Base-by-base conservation (phyloP, 2,888 invertebrate genomes). In the Caenorhabditis uteleia region DNA sequence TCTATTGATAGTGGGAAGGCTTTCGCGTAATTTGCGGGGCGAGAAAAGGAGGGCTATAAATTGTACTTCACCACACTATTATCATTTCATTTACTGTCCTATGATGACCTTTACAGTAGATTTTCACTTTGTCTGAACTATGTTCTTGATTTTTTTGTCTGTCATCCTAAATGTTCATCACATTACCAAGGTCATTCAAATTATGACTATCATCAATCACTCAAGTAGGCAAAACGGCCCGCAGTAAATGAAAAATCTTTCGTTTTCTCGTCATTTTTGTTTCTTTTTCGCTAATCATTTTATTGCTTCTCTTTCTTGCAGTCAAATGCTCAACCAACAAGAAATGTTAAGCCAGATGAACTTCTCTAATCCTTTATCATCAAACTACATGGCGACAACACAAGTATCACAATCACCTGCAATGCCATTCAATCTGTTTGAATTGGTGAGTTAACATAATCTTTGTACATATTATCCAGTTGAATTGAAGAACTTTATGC, bases 171-270 rank as follows among this genome's bases (percentile, higher is more conserved):
- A 16, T 34, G 34, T 46, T 34, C 50, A 31, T 48, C 45, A 31
- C 44, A 45, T 51, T 51, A 62, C 56, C 62, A 62, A 62, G 62
- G 62, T 62, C 62, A 62, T 34, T 47, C 47, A 44, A 60, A 51
- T 60, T 54, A 60, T 54, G 46, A 60, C 62, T 56, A 45, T 56
- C 55, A 62, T 62, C 62, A 62, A 62, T 62, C 62, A 62, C 26
- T 21, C 36, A 3, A 20, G 16, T 34, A 20, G 16, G 16, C 36
- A 20, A 36, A 36, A 20, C 20, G 36, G 16, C 20, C 16, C 16
- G 20, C 20, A 36, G 20, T 8, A n/a, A 20, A 36, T 36, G 36
- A 36, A 20, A 20, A 29, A 12, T 8, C 7, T 29, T 29, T 12
- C 29, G 12, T 29, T 29, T 8, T 29, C 29, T 8, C 29, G 12